Conservation (phyloP, 1,140 invertebrate genomes). For the Leptopilina boulardi region DNA sequence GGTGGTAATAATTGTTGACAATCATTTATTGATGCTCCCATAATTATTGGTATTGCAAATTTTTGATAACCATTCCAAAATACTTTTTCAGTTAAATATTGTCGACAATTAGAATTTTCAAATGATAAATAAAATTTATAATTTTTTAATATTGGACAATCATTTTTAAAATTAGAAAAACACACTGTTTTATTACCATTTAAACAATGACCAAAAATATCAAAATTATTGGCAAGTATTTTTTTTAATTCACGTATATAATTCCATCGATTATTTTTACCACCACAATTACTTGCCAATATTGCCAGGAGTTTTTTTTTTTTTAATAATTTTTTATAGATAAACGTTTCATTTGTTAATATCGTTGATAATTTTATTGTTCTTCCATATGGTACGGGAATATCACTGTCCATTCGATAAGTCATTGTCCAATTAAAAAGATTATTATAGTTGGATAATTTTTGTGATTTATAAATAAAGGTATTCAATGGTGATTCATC, state of each 20-base stretch:
- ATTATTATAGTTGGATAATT: constrained; percentile 75
- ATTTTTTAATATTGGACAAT: constrained; percentile 77
- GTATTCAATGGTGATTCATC: constrained; percentile 79
- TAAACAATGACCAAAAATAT: constrained; percentile 65
- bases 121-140: constrained; percentile 88
- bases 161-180: constrained; percentile 78
- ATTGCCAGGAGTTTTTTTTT: constrained; percentile 75
- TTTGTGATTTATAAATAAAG: constrained; percentile 66
- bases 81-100: constrained; percentile 85
- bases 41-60: constrained; percentile 82
- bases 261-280: constrained; percentile 77
- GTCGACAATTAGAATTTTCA: constrained; percentile 84
- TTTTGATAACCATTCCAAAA: constrained; percentile 81
- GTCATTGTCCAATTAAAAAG: constrained; percentile 88
- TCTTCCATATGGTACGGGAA: constrained; percentile 83
- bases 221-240: constrained; percentile 60
- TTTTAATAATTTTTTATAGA: constrained; percentile 1
- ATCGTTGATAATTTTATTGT: constrained; percentile 63
- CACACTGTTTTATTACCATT: constrained; percentile 71
- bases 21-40: constrained; percentile 77
- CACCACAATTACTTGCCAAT: constrained; percentile 81
- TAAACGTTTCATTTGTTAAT: neutral
- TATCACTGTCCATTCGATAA: constrained; percentile 82
- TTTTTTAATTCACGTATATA: constrained; percentile 79
- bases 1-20: constrained; percentile 79